Conservation (phyloP, 2,113 vertebrate species). For the Cynoglossus semilaevis region DNA sequence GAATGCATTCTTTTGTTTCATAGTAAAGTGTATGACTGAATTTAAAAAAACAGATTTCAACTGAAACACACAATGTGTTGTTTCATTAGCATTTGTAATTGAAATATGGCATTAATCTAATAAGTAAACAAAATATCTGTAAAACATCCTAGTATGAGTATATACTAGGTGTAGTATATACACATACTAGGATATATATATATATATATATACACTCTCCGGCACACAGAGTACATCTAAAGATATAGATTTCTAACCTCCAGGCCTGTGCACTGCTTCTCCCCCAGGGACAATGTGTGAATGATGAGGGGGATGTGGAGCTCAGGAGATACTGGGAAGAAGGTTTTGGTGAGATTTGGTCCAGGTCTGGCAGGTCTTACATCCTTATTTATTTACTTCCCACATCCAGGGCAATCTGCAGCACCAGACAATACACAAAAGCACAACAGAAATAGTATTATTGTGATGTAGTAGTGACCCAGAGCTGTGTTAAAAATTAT, state of each 20-base stretch:
- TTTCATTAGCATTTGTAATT: no score
- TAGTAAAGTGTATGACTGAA: no score
- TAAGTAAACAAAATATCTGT: not conserved
- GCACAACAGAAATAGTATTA: not conserved
- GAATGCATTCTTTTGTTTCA: no score
- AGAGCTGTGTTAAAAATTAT: not conserved
- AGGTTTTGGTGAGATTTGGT: constrained; percentile 53
- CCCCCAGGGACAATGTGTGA: constrained; percentile 50
- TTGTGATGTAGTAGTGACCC: not conserved
- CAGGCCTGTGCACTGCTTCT: constrained; percentile 52
- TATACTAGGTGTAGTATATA: not conserved
- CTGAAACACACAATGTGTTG: no score
- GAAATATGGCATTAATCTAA: no score
- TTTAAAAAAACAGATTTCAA: no score
- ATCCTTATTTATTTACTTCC: constrained; percentile 43
- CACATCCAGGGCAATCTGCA: constrained; percentile 54
- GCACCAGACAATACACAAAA: constrained; percentile 32
- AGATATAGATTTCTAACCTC: constrained; percentile 51
- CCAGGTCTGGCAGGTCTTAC: constrained; percentile 39
- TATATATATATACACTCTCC: not conserved
- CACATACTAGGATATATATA: constrained; percentile 10
- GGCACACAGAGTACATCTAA: not conserved
- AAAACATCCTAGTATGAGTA: constrained; percentile 3
- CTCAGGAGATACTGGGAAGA: constrained; percentile 40
- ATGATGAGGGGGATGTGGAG: constrained; percentile 60